Evolutionary conservation across 2,888 invertebrate species (phyloP).

Genomic region (Clistopyga incitator): DNA sequence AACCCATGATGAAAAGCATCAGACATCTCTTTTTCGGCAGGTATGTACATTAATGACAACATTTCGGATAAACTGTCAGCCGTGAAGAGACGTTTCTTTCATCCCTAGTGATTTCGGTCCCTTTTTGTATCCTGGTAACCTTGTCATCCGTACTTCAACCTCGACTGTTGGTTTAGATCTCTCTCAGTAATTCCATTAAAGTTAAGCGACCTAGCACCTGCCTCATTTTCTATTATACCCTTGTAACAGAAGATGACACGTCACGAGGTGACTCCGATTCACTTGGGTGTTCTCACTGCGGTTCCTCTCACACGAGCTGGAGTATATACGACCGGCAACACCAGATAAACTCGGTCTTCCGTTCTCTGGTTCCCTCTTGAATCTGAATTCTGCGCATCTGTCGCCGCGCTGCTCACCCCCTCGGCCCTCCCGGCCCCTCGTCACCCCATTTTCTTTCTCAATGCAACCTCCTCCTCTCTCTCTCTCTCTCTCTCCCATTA

Average conservation of each 20-base stretch:
- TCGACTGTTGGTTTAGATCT: neutral
- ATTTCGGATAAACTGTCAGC: too few species aligned
- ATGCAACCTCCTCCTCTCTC: neutral
- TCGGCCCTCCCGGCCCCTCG: neutral
- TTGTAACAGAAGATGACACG: neutral
- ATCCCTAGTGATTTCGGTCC: too few species aligned
- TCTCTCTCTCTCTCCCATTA: neutral
- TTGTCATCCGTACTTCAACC: neutral
- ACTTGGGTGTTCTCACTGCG: conserved; percentile 25
- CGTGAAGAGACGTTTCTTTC: too few species aligned
- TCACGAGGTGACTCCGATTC: conserved; percentile 28
- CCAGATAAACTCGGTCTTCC: conserved; percentile 31
- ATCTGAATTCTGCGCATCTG: conserved; percentile 56
- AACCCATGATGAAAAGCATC: too few species aligned
- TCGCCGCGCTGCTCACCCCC: conserved; percentile 41
- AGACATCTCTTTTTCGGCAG: too few species aligned
- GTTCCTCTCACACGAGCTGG: neutral
- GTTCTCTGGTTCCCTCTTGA: conserved; percentile 12
- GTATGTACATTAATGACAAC: too few species aligned
- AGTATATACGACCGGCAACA: conserved; percentile 10
- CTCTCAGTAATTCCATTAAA: neutral
- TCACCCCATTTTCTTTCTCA: neutral
- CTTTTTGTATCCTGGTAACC: neutral
- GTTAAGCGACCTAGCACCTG: neutral
- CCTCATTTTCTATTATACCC: conserved; percentile 8